Evolutionary conservation across 2,797 vertebrate genomes (phyloP), one percentile per base, ranked within the genome.

Genomic region (Neostethus bicornis): DNA sequence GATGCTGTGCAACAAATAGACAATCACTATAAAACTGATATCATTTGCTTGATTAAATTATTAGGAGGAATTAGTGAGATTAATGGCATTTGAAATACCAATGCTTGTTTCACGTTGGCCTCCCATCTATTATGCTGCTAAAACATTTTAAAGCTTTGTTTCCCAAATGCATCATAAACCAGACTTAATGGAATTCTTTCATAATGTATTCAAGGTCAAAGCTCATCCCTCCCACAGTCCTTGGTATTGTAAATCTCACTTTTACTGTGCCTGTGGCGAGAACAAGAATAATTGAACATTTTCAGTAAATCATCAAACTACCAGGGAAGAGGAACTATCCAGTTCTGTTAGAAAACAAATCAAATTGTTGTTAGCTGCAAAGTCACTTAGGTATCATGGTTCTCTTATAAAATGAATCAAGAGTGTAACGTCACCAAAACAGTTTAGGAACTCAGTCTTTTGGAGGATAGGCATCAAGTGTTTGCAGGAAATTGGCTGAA

Each of bases 171-270:
- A 79, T 87, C 78, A 76, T 53, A 61, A 70, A 53, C 51, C 21
- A 58, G 61, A 68, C 64, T 83, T 85, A 89, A 87, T 90, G 66
- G 61, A 67, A 84, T 87, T 86, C 73, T 77, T 74, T 62, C 52
- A 73, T 83, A 65, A 73, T 87, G 87, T 79, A 85, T 77, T 87
- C 83, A 87, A 89, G 86, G 87, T 89, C 82, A 88, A 88, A 85
- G 77, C 83, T 86, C 85, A 85, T 85, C 84, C 79, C 62, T 75
- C 74, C 58, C 73, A 79, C 52, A 71, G 74, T 85, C 60, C 67
- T 87, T 83, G 89, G 78, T 77, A 84, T 85, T 86, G 80, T 86
- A 85, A 89, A 90, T 84, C 56, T 66, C 72, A 62, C 51, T 68
- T 66, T 69, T 50, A 54, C 66, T 54, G 58, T 17, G 25, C 81